These are phyloP conservation scores for Drosophila pseudoananassae DNA, from an alignment of 1,140 invertebrate species.

Conservation along the genomic window DNA sequence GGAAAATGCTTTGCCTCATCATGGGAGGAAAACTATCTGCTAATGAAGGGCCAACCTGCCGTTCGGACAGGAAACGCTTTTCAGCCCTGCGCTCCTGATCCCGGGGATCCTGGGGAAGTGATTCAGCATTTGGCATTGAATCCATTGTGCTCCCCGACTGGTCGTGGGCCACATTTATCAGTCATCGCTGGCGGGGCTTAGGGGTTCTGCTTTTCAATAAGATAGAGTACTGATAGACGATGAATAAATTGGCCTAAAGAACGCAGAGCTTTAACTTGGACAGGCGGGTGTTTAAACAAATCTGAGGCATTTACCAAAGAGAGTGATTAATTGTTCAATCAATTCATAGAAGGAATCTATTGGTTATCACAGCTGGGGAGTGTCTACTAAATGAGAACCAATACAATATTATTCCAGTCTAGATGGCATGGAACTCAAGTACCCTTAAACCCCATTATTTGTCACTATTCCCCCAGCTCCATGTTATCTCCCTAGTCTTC, in stretches of 20 bases:
- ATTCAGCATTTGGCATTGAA: slow-evolving; percentile 68
- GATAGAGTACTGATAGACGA: slow-evolving; percentile 46
- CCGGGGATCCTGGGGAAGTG: slow-evolving; percentile 37
- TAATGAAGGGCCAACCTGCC: slow-evolving; percentile 53
- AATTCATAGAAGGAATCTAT: background rate
- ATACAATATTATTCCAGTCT: too few species aligned
- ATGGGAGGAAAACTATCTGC: slow-evolving; percentile 68
- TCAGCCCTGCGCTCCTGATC: slow-evolving; percentile 16
- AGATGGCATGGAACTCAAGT: too few species aligned
- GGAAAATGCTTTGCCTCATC: slow-evolving; percentile 59
- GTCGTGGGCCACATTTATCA: slow-evolving; percentile 58
- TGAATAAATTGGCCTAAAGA: slow-evolving; percentile 29
- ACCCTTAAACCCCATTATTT: too few species aligned
- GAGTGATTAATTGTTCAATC: slow-evolving; percentile 25
- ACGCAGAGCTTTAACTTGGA: background rate
- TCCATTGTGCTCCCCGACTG: slow-evolving; percentile 44
- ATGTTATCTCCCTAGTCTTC: background rate
- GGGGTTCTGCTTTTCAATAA: slow-evolving; percentile 44
- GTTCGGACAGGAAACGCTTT: slow-evolving; percentile 30
- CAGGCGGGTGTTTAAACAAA: slow-evolving; percentile 9
- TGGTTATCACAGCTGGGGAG: background rate
- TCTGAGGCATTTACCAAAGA: background rate
- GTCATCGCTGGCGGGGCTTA: slow-evolving; percentile 39
- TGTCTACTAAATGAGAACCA: background rate
- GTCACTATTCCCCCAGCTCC: background rate